Evolutionary conservation across 2,888 invertebrate genomes (phyloP).

Genomic region (Idaea straminata): DNA sequence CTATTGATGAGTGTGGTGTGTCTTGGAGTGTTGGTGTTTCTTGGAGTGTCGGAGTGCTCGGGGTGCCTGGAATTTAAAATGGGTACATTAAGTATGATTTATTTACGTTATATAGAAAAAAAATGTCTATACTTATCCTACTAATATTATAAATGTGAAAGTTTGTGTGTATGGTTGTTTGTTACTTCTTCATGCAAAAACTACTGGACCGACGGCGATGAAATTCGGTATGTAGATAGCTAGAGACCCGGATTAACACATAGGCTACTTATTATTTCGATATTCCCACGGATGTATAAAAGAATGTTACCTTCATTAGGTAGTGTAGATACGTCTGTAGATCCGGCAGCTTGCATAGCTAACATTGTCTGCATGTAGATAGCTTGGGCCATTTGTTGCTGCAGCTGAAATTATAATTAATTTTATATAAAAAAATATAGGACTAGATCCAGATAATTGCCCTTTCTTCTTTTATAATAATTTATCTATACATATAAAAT

Average conservation of each 20-base stretch:
- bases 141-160: no score
- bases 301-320: constrained; percentile 39
- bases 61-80: not conserved
- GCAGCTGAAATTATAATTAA: constrained; percentile 52
- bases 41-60: constrained; percentile 9
- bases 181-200: no score
- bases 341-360: constrained; percentile 59
- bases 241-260: no score
- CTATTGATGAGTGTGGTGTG: constrained; percentile 12
- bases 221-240: no score
- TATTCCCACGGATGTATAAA: no score
- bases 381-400: constrained; percentile 65
- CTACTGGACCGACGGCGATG: no score
- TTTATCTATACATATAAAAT: no score
- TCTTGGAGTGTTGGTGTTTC: constrained; percentile 20
- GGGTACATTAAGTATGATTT: not conserved
- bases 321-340: constrained; percentile 29
- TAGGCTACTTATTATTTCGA: no score
- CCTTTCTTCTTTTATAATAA: no score
- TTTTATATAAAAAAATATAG: no score
- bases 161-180: no score
- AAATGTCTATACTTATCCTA: not conserved
- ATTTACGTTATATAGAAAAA: not conserved
- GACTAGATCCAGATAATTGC: no score
- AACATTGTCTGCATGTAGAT: constrained; percentile 72